phyloP scores from a whole-genome alignment of 2,888 invertebrate species.

The Brassicogethes aeneus region DNA sequence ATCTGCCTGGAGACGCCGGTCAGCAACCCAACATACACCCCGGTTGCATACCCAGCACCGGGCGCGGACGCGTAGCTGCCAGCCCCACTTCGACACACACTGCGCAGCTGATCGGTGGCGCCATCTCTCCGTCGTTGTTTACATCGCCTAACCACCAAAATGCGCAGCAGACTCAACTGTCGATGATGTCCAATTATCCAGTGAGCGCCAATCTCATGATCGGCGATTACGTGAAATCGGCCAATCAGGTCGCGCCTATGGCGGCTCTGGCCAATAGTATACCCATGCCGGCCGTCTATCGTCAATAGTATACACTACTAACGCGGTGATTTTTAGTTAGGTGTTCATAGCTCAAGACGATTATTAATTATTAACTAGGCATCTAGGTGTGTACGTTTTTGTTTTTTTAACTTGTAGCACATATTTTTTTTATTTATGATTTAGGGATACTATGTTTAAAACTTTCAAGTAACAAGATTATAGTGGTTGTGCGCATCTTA shows the following conservation, averaged over 20 bases:
- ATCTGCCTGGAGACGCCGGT: constrained; percentile 16
- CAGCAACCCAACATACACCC: constrained; percentile 53
- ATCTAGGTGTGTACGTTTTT: no score
- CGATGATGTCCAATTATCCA: constrained; percentile 57
- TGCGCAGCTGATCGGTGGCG: constrained; percentile 58
- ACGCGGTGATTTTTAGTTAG: no score
- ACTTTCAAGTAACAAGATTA: no score
- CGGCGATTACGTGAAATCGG: constrained; percentile 61
- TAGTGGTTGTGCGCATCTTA: no score
- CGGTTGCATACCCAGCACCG: constrained; percentile 54
- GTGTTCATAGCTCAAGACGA: no score
- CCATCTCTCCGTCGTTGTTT: constrained; percentile 61
- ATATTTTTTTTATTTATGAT: no score
- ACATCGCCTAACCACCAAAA: constrained; percentile 36
- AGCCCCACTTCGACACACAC: constrained; percentile 54
- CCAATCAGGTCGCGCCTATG: constrained; percentile 42
- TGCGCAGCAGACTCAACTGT: constrained; percentile 42
- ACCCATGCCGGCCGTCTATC: constrained; percentile 32
- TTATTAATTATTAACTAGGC: no score
- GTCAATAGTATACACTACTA: constrained; percentile 38
- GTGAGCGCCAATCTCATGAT: constrained; percentile 67
- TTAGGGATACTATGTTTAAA: no score
- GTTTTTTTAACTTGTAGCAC: no score
- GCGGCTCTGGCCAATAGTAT: constrained; percentile 36
- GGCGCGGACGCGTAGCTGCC: constrained; percentile 48